A percentile compares a stretch with the other conserved stretches of the same genome.
These are phyloP conservation scores for Sphecodes monilicornis DNA, from an alignment of 2,888 invertebrate species.

Conservation along the genomic window DNA sequence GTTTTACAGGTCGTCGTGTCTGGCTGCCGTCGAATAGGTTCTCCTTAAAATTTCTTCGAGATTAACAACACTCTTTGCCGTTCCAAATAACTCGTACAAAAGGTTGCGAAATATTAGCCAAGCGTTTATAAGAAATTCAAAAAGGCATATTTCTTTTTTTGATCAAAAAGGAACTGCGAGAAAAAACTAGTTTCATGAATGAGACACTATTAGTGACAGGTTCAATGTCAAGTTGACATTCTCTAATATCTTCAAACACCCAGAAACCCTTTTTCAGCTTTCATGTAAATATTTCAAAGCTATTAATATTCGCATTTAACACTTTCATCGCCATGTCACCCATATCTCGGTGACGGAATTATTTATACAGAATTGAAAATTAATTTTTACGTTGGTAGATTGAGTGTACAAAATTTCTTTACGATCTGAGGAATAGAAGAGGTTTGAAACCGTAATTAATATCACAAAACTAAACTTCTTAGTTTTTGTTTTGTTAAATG, in stretches of 20 bases:
- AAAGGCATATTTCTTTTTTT: neutral
- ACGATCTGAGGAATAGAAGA: too few relatives aligned
- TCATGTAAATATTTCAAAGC: neutral
- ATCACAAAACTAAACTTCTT: too few relatives aligned
- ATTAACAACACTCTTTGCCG: neutral
- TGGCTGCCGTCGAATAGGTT: neutral
- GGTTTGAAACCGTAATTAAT: too few relatives aligned
- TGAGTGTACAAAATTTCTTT: too few relatives aligned
- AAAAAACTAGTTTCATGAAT: neutral
- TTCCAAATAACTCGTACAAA: neutral
- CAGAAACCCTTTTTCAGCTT: neutral
- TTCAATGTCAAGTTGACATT: neutral
- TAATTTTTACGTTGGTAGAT: too few relatives aligned
- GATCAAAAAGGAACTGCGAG: too few relatives aligned
- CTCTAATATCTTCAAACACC: neutral
- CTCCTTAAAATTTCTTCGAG: neutral
- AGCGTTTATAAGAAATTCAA: neutral
- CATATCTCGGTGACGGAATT: too few relatives aligned
- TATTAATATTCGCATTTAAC: neutral
- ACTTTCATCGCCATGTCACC: too few relatives aligned
- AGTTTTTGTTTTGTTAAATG: too few relatives aligned
- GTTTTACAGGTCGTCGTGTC: constrained; percentile 50
- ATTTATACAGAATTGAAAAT: too few relatives aligned
- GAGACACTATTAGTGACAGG: neutral
- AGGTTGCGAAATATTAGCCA: neutral